A percentile compares a stretch with the other conserved stretches of the same genome.
Evolutionary conservation across 2,113 vertebrate species (phyloP).

Genomic region (Oophaga pumilio): DNA sequence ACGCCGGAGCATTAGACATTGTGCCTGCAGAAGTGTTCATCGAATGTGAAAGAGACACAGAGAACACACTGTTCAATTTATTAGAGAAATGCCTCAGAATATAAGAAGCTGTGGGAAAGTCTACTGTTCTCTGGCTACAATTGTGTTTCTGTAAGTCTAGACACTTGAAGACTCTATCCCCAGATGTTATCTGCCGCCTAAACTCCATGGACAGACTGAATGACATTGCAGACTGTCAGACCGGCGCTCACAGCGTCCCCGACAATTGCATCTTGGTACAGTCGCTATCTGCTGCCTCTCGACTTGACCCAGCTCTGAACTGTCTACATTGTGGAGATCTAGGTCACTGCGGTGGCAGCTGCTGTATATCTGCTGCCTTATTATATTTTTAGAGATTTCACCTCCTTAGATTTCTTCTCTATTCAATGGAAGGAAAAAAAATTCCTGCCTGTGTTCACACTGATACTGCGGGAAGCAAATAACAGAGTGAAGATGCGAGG

Average conservation of each 20-base stretch:
- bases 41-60: background rate
- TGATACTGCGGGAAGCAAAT: constrained; percentile 5
- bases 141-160: background rate
- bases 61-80: background rate
- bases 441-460: background rate
- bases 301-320: constrained; percentile 41
- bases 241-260: background rate
- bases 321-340: constrained; percentile 36
- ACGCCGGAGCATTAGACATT: background rate
- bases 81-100: background rate
- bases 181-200: background rate
- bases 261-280: constrained; percentile 34
- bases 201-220: background rate
- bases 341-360: constrained; percentile 34
- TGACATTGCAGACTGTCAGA: constrained; percentile 31
- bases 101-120: background rate
- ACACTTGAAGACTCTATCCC: background rate
- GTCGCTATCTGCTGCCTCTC: background rate
- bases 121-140: background rate
- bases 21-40: background rate
- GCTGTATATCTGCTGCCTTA: background rate
- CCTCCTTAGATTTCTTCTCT: constrained; percentile 12
- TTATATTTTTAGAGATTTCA: constrained; percentile 34
- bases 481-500: background rate
- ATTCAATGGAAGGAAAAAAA: background rate